Conservation (phyloP, 2,797 vertebrate genomes). For the Lithobates pipiens region DNA sequence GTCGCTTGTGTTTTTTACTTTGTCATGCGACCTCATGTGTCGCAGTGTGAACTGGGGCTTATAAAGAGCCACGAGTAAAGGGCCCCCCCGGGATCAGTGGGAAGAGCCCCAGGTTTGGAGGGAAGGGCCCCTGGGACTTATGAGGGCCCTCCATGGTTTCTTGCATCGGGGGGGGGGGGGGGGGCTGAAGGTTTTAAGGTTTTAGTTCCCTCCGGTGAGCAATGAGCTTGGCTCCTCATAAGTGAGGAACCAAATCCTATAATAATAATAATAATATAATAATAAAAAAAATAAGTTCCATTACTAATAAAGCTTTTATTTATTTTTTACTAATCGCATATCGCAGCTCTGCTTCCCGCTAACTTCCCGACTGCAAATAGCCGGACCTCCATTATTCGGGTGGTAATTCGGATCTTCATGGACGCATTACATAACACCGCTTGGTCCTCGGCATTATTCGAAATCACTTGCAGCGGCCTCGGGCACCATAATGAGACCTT, state of each 20-base stretch:
- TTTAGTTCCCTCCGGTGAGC: background rate
- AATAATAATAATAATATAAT: constrained; percentile 21
- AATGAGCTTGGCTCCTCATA: background rate
- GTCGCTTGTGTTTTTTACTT: no score
- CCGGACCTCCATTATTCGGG: constrained; percentile 24
- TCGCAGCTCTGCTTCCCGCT: background rate
- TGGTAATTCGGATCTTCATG: constrained; percentile 14
- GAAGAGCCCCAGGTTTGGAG: no score
- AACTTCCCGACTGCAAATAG: constrained; percentile 7
- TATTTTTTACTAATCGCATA: background rate
- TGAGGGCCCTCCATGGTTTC: no score
- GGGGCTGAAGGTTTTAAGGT: no score
- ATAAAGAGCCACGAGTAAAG: no score
- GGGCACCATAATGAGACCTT: background rate
- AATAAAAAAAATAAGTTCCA: constrained; percentile 12
- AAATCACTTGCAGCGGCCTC: background rate
- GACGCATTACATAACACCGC: constrained; percentile 2
- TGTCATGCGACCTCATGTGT: no score
- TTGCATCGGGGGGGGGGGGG: no score
- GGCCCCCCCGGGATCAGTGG: no score
- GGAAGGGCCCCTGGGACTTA: no score
- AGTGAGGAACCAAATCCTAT: background rate
- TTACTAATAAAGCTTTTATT: constrained; percentile 17
- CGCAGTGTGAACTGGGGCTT: no score
- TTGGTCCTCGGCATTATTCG: background rate